Base-by-base conservation (phyloP, 2,797 vertebrate species). In the Cebuella pygmaea region DNA sequence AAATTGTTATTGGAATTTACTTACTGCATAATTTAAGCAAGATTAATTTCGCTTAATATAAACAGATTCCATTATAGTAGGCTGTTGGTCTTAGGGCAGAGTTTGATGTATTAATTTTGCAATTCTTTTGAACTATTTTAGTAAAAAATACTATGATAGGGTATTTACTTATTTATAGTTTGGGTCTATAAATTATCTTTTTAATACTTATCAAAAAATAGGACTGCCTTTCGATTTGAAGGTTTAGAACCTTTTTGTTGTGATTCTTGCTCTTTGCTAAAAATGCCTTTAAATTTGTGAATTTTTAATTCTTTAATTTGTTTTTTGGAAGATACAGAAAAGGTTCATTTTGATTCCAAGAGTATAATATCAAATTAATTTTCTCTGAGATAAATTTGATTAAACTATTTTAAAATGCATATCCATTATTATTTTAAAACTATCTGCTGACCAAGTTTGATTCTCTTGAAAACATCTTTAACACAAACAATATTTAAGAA, bases 361-460 rank as follows among this genome's bases (percentile, higher is more conserved):
- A 64, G 1, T 7, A 1, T 80, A 57, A 64, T 59, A 50, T 91
- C 86, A 90, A 96, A 17, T 1, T 33, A 79, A 39, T 55, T 74
- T 72, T 82, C 12, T 26, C 14, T 72, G 46, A 39, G 22, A 26
- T 83, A 10, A 79, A 33, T 91, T 52, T 81, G 26, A 41, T 33
- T 67, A 59, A 88, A 33, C 13, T 55, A 19, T 76, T 94, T 95
- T 59, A 76, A 93, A 94, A 50, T 72, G 33, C 7, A 61, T 52
- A 76, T 88, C 64, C 8, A 93, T 46, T 64, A 26, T 84, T 78
- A 50, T 67, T 86, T 88, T 10, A 50, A 90, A 95, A 94, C 61
- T 41, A 92, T 41, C 24, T 83, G 14, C 44, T 83, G 36, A 70
- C 27, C n/a, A 81, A 48, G 79, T 85, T 90, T 79, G 20, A 88